Evolutionary conservation across 1,140 invertebrate genomes (phyloP).

Genomic region (Drosophila subobscura): DNA sequence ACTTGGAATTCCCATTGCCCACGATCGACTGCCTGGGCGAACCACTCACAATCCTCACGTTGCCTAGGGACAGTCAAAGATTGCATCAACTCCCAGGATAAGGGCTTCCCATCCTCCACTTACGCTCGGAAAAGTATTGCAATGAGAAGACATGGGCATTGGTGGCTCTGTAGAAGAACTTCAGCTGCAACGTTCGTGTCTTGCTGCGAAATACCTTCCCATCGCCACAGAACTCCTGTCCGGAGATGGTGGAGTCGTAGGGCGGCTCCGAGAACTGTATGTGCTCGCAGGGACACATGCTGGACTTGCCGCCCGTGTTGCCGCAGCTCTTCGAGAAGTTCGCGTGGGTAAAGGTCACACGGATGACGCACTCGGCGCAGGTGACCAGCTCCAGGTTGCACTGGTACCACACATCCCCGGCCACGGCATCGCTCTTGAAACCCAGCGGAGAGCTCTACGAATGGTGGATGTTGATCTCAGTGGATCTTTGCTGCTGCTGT

Average conservation of each 20-base stretch:
- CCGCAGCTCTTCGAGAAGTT: slow-evolving; percentile 84
- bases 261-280: slow-evolving; percentile 89
- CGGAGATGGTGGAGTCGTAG: slow-evolving; percentile 86
- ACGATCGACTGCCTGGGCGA: slow-evolving; percentile 70
- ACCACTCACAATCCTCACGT: slow-evolving; percentile 86
- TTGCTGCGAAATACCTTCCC: slow-evolving; percentile 86
- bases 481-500: slow-evolving; percentile 1
- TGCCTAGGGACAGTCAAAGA: slow-evolving; percentile 84
- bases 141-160: slow-evolving; percentile 88
- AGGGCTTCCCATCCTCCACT: slow-evolving; percentile 56
- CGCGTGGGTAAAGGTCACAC: slow-evolving; percentile 86
- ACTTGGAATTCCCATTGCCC: slow-evolving; percentile 68
- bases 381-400: slow-evolving; percentile 89
- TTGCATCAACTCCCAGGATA: neutral
- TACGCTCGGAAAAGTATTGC: slow-evolving; percentile 88
- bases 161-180: slow-evolving; percentile 86
- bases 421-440: slow-evolving; percentile 48
- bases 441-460: slow-evolving; percentile 66
- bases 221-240: slow-evolving; percentile 86
- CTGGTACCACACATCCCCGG: slow-evolving; percentile 84
- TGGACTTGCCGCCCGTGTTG: slow-evolving; percentile 66
- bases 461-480: neutral
- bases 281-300: slow-evolving; percentile 86
- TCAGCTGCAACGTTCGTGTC: slow-evolving; percentile 86
- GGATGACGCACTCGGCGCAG: slow-evolving; percentile 89